Evolutionary conservation across 2,797 vertebrate genomes (phyloP).

Genomic region (Neostethus bicornis): DNA sequence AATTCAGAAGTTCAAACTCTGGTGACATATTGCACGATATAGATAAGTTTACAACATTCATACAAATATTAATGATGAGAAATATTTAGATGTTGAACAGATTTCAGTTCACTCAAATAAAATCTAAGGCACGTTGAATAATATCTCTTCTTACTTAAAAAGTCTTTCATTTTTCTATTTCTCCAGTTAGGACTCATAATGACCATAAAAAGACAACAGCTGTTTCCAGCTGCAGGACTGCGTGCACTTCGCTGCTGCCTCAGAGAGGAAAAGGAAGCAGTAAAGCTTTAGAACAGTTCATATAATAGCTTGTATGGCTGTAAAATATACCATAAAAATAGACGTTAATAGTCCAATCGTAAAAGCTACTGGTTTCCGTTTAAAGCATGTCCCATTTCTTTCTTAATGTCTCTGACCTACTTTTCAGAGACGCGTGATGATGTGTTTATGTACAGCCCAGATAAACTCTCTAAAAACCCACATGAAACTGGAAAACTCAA

Average conservation of each 20-base stretch:
- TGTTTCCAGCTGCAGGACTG: conserved; percentile 13
- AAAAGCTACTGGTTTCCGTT: not conserved
- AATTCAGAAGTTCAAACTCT: not conserved
- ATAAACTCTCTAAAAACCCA: conserved; percentile 1
- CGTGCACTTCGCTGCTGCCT: conserved; percentile 3
- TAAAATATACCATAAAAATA: conserved; percentile 35
- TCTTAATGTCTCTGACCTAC: not conserved
- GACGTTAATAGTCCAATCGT: conserved; percentile 7
- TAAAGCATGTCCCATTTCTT: not conserved
- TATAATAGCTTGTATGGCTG: conserved; percentile 17
- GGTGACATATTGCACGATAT: not conserved
- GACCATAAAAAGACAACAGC: conserved; percentile 14
- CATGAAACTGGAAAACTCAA: conserved; percentile 38
- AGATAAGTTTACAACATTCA: conserved; percentile 19
- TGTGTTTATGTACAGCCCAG: conserved; percentile 25
- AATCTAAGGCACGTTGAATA: not conserved
- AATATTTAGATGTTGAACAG: not conserved
- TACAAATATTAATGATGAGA: not conserved
- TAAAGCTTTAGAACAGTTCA: conserved; percentile 42
- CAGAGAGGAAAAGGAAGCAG: conserved; percentile 54
- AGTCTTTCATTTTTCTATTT: not conserved
- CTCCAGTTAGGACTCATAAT: conserved; percentile 9
- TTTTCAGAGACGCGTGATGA: conserved; percentile 1
- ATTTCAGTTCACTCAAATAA: not conserved
- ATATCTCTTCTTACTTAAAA: not conserved